Conservation (phyloP, 2,797 vertebrate species). For the Macropodus opercularis region DNA sequence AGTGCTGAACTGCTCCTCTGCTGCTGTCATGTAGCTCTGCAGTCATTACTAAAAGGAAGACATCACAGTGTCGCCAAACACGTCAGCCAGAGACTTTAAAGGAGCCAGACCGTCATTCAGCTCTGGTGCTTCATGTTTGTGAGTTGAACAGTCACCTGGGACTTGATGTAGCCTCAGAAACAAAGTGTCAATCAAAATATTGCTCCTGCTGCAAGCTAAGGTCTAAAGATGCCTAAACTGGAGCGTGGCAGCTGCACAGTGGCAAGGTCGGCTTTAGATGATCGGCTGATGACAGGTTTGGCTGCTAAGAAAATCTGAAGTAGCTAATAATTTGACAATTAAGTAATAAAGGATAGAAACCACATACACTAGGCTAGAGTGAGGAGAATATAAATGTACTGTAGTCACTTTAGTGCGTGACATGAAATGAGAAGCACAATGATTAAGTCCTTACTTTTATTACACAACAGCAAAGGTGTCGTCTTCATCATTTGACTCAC, state of each 20-base stretch:
- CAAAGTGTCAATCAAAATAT: conserved; percentile 33
- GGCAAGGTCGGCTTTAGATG: background rate
- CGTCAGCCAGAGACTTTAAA: conserved; percentile 37
- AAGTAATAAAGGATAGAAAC: background rate
- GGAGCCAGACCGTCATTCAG: conserved; percentile 24
- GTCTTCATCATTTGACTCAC: conserved; percentile 69
- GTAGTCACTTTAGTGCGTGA: background rate
- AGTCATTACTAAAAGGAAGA: conserved; percentile 44
- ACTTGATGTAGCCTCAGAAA: background rate
- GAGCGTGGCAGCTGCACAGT: background rate
- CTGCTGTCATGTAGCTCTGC: conserved; percentile 24
- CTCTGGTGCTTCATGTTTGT: conserved; percentile 33
- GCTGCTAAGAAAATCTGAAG: background rate
- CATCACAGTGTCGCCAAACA: conserved; percentile 45
- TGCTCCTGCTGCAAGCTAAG: background rate
- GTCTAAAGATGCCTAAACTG: background rate
- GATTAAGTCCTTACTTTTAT: conserved; percentile 71
- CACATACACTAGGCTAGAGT: background rate
- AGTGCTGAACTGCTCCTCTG: conserved; percentile 17
- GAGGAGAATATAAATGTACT: conserved; percentile 1
- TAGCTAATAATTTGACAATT: conserved; percentile 3
- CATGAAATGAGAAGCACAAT: conserved; percentile 33
- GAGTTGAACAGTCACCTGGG: background rate
- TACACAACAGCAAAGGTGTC: conserved; percentile 80
- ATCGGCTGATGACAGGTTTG: too few relatives aligned